Evolutionary conservation across 2,888 invertebrate species (phyloP).

Genomic region (Diaphora mendica): DNA sequence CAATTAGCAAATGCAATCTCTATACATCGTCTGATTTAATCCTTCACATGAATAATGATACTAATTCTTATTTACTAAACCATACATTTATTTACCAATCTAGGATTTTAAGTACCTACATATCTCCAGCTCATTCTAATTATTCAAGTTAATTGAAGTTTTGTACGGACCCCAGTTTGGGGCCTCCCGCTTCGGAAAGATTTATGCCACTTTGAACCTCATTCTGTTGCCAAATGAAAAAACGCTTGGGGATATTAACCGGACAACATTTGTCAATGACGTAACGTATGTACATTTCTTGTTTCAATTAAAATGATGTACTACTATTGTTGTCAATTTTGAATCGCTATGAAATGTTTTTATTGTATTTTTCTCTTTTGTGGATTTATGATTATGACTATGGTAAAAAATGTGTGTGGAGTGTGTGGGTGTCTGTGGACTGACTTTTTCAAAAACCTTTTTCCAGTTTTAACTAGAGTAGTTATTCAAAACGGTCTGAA

Average conservation of each 20-base stretch:
- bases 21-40: too few species aligned
- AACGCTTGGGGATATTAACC: constrained; percentile 9
- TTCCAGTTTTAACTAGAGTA: too few species aligned
- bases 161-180: constrained; percentile 46
- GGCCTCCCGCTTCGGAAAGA: constrained; percentile 25
- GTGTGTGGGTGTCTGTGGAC: too few species aligned
- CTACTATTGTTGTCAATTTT: constrained; percentile 6
- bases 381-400: not conserved
- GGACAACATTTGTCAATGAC: constrained; percentile 17
- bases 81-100: constrained; percentile 42
- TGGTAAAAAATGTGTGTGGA: not conserved
- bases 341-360: not conserved
- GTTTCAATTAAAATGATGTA: constrained; percentile 11
- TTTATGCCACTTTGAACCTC: constrained; percentile 34
- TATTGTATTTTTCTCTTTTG: not conserved
- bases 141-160: constrained; percentile 69
- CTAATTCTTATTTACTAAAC: constrained; percentile 36
- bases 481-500: too few species aligned
- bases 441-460: not conserved
- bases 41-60: too few species aligned
- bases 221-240: constrained; percentile 36
- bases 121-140: constrained; percentile 53
- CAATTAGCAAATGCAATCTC: not conserved
- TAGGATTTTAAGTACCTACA: constrained; percentile 47
- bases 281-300: constrained; percentile 8